Evolutionary conservation across 2,888 invertebrate species (phyloP).

Genomic region (Glaucopsyche alexis): DNA sequence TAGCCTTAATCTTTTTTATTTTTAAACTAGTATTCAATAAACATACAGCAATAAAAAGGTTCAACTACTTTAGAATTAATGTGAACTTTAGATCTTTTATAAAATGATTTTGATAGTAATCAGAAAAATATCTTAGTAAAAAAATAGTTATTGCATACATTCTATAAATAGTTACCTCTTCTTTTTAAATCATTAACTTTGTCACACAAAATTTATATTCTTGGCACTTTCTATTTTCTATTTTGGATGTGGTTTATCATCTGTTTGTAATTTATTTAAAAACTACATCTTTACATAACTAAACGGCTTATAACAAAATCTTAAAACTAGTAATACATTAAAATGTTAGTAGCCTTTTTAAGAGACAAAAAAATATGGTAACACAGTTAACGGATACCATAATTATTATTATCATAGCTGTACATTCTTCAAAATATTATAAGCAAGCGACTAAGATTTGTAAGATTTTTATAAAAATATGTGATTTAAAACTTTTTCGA

Average conservation of each 20-base stretch:
- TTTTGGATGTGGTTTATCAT: neutral
- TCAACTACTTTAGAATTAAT: neutral
- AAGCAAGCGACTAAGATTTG: too few species aligned
- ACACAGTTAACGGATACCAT: too few species aligned
- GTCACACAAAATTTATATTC: neutral
- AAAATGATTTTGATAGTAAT: neutral
- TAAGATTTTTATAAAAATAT: too few species aligned
- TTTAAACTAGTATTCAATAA: neutral
- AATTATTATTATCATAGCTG: too few species aligned
- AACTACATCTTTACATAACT: neutral
- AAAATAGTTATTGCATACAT: neutral
- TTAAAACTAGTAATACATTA: constrained; percentile 17
- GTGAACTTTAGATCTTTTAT: neutral
- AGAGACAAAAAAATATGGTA: neutral
- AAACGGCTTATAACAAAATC: neutral
- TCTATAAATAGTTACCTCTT: neutral
- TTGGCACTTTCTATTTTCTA: neutral
- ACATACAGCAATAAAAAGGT: neutral
- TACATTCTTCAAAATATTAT: too few species aligned
- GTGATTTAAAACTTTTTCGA: too few species aligned
- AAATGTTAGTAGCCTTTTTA: neutral
- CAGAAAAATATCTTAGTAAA: neutral
- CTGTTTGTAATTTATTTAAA: neutral
- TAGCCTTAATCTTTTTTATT: neutral
- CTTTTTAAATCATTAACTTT: neutral